Evolutionary conservation across 2,888 invertebrate species (phyloP).

Genomic region (Lobophora halterata): DNA sequence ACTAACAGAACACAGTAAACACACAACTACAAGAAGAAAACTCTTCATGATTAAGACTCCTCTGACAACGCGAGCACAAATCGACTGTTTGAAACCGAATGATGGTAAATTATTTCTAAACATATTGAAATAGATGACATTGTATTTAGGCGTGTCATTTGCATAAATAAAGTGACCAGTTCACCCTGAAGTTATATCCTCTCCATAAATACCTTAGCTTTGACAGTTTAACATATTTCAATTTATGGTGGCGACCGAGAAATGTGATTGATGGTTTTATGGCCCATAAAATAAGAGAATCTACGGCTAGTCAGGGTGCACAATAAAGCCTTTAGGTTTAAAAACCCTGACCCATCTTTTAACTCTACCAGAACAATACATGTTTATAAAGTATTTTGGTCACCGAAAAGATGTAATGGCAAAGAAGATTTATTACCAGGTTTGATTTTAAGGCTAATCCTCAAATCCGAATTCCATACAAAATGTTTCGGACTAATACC

Average conservation of each 20-base stretch:
- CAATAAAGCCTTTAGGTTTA: no score
- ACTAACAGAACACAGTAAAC: conserved; percentile 24
- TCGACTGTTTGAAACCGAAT: conserved; percentile 27
- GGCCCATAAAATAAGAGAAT: no score
- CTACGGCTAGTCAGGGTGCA: no score
- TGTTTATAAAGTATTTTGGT: no score
- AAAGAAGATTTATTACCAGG: no score
- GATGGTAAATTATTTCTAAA: conserved; percentile 30
- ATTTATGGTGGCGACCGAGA: conserved; percentile 11
- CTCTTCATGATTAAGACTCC: conserved; percentile 20
- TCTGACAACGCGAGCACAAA: conserved; percentile 20
- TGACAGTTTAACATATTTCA: conserved; percentile 8
- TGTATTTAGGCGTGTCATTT: conserved; percentile 40
- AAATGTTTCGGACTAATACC: no score
- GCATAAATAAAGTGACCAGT: conserved; percentile 49
- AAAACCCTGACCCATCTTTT: no score
- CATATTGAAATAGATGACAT: conserved; percentile 30
- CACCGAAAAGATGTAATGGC: no score
- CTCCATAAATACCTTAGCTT: conserved; percentile 28
- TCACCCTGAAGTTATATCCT: conserved; percentile 49
- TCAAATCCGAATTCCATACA: no score
- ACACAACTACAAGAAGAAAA: conserved; percentile 22
- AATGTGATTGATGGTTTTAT: conserved; percentile 13
- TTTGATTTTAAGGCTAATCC: no score
- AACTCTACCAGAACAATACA: no score